phyloP scores from a whole-genome alignment of 2,888 invertebrate species.

The Harpalus rufipes region DNA sequence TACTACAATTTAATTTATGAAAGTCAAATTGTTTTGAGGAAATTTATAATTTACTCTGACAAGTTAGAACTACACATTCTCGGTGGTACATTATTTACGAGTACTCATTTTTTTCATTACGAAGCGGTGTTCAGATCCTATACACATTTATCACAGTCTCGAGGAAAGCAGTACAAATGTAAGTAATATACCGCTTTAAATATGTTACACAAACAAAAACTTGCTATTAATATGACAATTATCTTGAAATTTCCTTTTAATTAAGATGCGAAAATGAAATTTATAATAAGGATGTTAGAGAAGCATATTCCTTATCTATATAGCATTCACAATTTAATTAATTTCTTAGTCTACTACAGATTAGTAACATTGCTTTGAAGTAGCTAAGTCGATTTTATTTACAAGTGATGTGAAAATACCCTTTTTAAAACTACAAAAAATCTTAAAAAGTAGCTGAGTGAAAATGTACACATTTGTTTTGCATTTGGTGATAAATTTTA shows the following conservation, averaged over 20 bases:
- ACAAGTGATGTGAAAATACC: too few species aligned
- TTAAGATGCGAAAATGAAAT: neutral
- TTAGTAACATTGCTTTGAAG: too few species aligned
- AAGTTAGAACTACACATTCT: neutral
- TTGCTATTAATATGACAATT: neutral
- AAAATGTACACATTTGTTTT: too few species aligned
- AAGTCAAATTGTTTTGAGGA: neutral
- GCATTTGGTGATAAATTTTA: too few species aligned
- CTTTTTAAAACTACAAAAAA: too few species aligned
- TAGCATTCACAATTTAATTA: neutral
- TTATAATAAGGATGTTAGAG: neutral
- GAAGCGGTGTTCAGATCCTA: neutral
- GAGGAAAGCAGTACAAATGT: neutral
- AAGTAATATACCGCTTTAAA: neutral
- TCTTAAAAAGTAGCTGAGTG: too few species aligned
- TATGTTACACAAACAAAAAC: neutral
- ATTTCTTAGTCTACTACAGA: too few species aligned
- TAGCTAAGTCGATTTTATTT: too few species aligned
- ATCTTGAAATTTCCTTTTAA: neutral
- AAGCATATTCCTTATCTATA: neutral
- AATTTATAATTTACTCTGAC: neutral
- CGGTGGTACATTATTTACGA: constrained; percentile 16
- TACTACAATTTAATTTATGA: neutral
- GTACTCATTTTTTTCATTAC: neutral
- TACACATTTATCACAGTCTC: constrained; percentile 10